Evolutionary conservation across 2,888 invertebrate species (phyloP).

Genomic region (Didymodactylos carnosus): DNA sequence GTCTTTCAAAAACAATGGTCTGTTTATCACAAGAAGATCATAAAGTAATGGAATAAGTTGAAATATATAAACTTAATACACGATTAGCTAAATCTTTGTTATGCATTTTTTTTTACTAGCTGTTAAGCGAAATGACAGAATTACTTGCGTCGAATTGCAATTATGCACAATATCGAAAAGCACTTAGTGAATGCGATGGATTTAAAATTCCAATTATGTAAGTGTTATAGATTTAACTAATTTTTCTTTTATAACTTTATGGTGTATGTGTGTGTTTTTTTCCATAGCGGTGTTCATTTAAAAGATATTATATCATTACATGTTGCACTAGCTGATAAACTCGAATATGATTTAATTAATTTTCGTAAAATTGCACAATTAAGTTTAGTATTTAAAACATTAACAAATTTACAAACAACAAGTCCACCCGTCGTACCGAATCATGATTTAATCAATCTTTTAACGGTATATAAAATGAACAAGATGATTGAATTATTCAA

Average conservation of each 20-base stretch:
- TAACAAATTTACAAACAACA: conserved; percentile 30
- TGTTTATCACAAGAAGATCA: conserved; percentile 38
- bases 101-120: conserved; percentile 17
- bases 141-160: conserved; percentile 41
- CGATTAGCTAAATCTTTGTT: conserved; percentile 13
- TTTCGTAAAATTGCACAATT: conserved; percentile 41
- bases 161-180: conserved; percentile 38
- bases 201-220: conserved; percentile 41
- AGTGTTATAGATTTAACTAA: conserved; percentile 24
- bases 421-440: conserved; percentile 38
- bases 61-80: neutral
- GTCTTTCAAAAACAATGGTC: conserved; percentile 39
- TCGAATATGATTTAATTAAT: conserved; percentile 23
- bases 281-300: conserved; percentile 40
- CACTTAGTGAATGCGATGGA: conserved; percentile 23
- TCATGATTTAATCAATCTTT: conserved; percentile 41
- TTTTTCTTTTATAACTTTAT: neutral
- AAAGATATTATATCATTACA: conserved; percentile 42
- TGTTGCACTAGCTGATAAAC: conserved; percentile 37
- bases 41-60: conserved; percentile 25
- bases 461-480: conserved; percentile 3
- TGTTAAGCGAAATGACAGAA: conserved; percentile 35
- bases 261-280: neutral
- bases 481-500: neutral
- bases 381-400: conserved; percentile 37